Evolutionary conservation across 2,113 vertebrate species (phyloP), one percentile per base, ranked within the genome.

Genomic region (Ciconia stormi): DNA sequence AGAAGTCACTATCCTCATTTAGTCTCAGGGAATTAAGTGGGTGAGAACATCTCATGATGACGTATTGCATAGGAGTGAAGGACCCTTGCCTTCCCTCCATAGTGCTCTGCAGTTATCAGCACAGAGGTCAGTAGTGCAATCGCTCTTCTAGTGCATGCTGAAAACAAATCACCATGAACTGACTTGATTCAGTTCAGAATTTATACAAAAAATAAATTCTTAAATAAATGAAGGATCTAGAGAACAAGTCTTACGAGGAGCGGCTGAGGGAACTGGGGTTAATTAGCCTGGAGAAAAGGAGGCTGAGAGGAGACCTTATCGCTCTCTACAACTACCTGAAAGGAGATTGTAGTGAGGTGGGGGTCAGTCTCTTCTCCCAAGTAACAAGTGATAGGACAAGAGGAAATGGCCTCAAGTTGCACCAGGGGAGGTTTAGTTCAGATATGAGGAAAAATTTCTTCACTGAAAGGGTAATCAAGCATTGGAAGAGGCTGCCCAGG

Each of bases 51-150:
- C 47, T 79, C 59, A 38, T 26, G 56, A 59, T 10, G 30, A 47
- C 0, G 0, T 34, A 49, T 22, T 21, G 13, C 2, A 1, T 11
- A 69, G 12, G 21, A 55, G 30, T 30, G 29, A 71, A 78, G 30
- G 53, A 59, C 32, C 19, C 12, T 55, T 52, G 20, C 25, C 40
- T 73, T 73, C 12, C 55, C 27, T 87, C 27, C 11, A 2, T 21
- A 56, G 15, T 47, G 36, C 20, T 69, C 32, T 69, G 61, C 0
- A 1, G 8, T 63, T 73, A n/a, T 46, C 42, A 74, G 61, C 34
- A 47, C 9, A 58, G 29, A 79, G 7, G 6, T 34, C 26, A 25
- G 44, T 6, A 85, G n/a, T 6, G 9, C 26, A 81, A 22, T 29
- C 0, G 0, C 8, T 70, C 13, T 70, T 52, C 67, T 34, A 65